Percentiles rank a stretch among this genome's conserved stretches.
phyloP scores from a whole-genome alignment of 1,140 invertebrate species.

The Bombus picipes region DNA sequence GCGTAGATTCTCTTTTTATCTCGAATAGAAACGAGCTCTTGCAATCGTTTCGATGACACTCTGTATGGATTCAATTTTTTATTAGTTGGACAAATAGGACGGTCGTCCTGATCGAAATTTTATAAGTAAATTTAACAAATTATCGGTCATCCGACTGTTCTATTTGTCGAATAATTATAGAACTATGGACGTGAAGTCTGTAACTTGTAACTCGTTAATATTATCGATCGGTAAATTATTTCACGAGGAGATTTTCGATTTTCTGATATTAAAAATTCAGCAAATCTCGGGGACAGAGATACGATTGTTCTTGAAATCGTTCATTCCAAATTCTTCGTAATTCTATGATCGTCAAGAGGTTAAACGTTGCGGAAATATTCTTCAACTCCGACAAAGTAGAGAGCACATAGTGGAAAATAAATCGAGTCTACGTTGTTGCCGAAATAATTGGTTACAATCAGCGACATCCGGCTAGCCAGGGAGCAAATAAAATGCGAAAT shows the following conservation, averaged over 20 bases:
- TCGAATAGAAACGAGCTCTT: neutral
- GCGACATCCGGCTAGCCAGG: slow-evolving; percentile 15
- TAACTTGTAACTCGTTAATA: neutral
- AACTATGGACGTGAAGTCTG: neutral
- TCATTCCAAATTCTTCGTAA: too few species aligned
- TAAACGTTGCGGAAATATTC: neutral
- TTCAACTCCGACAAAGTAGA: neutral
- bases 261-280: neutral
- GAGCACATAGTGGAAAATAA: slow-evolving; percentile 5
- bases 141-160: too few species aligned
- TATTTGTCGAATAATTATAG: too few species aligned
- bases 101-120: neutral
- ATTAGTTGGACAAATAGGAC: too few species aligned
- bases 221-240: neutral
- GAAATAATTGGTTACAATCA: slow-evolving; percentile 32
- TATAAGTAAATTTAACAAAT: neutral
- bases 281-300: neutral
- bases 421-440: slow-evolving; percentile 1
- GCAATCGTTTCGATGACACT: neutral
- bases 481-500: slow-evolving; percentile 25
- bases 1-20: neutral
- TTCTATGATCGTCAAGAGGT: neutral
- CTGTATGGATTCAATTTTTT: neutral
- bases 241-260: neutral
- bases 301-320: neutral